Evolutionary conservation across 2,888 invertebrate genomes (phyloP).

Genomic region (Isoperla grammatica): DNA sequence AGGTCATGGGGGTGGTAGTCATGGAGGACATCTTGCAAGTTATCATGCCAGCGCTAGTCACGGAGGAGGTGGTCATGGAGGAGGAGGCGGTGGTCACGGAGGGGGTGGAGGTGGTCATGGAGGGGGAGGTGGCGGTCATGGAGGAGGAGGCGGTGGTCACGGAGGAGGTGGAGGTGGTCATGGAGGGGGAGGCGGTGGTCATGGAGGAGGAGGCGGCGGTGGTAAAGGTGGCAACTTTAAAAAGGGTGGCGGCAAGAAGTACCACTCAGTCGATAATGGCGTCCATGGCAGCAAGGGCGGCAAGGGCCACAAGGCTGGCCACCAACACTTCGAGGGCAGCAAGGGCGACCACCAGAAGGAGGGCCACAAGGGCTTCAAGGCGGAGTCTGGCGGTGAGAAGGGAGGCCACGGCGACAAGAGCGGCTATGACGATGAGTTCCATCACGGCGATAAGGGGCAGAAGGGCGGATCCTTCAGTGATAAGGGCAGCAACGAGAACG

Average conservation of each 20-base stretch:
- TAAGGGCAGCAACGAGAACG: constrained; percentile 60
- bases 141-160: neutral
- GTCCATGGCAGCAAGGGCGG: constrained; percentile 57
- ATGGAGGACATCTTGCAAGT: constrained; percentile 8
- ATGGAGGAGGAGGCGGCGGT: constrained; percentile 25
- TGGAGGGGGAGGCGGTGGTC: constrained; percentile 18
- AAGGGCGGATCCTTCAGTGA: constrained; percentile 45
- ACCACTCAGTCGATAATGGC: constrained; percentile 51
- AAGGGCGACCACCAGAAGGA: constrained; percentile 65
- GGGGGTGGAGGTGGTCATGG: constrained; percentile 16
- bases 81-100: constrained; percentile 21
- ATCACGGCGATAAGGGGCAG: constrained; percentile 62
- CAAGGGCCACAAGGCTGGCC: constrained; percentile 58
- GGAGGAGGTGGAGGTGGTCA: constrained; percentile 22
- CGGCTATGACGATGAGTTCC: constrained; percentile 59
- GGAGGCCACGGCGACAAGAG: constrained; percentile 57
- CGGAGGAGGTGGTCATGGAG: constrained; percentile 20
- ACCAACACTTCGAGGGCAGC: constrained; percentile 56
- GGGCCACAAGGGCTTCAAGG: constrained; percentile 56
- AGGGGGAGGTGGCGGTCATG: constrained; percentile 24
- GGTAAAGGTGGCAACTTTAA: constrained; percentile 34
- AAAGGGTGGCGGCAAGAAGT: constrained; percentile 52
- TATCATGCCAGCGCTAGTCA: constrained; percentile 11
- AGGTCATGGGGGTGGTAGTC: constrained; percentile 25
- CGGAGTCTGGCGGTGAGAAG: constrained; percentile 57